Evolutionary conservation across 2,888 invertebrate genomes (phyloP), one percentile per base, ranked within the genome.

Genomic region (Homarus gammarus): DNA sequence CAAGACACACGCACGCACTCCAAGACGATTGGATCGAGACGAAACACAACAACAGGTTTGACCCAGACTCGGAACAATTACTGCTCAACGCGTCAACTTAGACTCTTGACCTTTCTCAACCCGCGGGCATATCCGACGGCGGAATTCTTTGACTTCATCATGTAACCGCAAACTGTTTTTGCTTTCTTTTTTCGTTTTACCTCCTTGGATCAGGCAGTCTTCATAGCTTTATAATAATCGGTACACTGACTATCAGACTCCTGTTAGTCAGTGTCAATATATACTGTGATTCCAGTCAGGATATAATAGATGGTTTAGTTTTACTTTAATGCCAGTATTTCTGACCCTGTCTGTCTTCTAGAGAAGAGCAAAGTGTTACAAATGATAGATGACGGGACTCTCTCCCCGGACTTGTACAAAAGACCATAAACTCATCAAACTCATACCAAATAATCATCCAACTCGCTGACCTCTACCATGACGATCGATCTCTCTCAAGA

Each of bases 21-120:
- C 15, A 0, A 27, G 64, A 64, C 64, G 0, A 64, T 8, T n/a
- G 6, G 27, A 64, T 64, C 64, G 8, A 56, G 56, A 56, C 22
- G 22, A 56, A 56, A 5, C 12, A 56, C 2, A 18, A 75, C 38
- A 2, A 3, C 31, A n/a, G 44, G 44, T 27, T 8, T 75, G 75
- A 44, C 75, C 75, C 31, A 31, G n/a, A 75, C 44, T 44, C 44
- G 27, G 40, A 75, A 75, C 75, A 73, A 44, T 38, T 73, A 38
- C 75, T 15, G 15, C n/a, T 75, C 49, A 49, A 31, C 44, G 8
- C 44, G 15, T 75, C n/a, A 75, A 40, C 75, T 75, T 12, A 44
- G 75, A 75, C 44, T 15, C 10, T 18, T n/a, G 36, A 75, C 75
- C 75, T 49, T 40, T 38, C 36, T 73, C n/a, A 36, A 22, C 33